These are phyloP conservation scores for Cariama cristata DNA, from an alignment of 2,113 vertebrate genomes.

Conservation along the genomic window DNA sequence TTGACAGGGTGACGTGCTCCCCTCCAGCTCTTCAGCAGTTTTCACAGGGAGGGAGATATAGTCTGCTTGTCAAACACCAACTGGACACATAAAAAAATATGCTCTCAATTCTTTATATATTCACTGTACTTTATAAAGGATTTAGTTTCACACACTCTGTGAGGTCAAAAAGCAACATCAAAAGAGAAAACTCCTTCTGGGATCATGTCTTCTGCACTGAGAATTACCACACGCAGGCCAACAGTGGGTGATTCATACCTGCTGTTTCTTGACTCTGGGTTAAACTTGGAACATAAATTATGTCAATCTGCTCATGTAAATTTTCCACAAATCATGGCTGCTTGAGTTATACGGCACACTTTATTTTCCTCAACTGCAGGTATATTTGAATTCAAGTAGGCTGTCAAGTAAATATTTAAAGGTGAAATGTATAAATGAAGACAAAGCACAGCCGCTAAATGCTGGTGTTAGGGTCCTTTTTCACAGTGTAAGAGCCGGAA, in stretches of 20 bases:
- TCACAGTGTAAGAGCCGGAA: not conserved
- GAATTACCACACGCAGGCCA: constrained; percentile 31
- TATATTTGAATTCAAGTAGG: constrained; percentile 68
- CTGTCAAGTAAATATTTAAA: constrained; percentile 68
- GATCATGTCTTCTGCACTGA: constrained; percentile 56
- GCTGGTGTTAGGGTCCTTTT: not conserved
- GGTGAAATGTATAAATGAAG: constrained; percentile 37
- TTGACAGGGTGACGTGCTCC: not conserved
- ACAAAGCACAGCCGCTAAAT: not conserved
- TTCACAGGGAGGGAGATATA: not conserved
- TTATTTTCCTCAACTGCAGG: constrained; percentile 50
- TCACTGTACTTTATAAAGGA: constrained; percentile 58
- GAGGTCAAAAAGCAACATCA: constrained; percentile 77
- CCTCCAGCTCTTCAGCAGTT: not conserved
- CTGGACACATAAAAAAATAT: constrained; percentile 52
- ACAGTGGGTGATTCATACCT: constrained; percentile 53
- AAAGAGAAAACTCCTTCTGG: constrained; percentile 69
- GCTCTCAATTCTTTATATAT: constrained; percentile 41
- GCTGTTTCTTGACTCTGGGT: constrained; percentile 62
- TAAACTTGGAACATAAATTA: constrained; percentile 67
- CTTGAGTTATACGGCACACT: constrained; percentile 45
- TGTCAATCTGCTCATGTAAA: constrained; percentile 61
- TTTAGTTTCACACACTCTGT: constrained; percentile 68
- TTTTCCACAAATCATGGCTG: constrained; percentile 46
- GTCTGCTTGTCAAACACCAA: constrained; percentile 70